Base-by-base conservation (phyloP, 2,797 vertebrate species). In the Sternotherus odoratus region DNA sequence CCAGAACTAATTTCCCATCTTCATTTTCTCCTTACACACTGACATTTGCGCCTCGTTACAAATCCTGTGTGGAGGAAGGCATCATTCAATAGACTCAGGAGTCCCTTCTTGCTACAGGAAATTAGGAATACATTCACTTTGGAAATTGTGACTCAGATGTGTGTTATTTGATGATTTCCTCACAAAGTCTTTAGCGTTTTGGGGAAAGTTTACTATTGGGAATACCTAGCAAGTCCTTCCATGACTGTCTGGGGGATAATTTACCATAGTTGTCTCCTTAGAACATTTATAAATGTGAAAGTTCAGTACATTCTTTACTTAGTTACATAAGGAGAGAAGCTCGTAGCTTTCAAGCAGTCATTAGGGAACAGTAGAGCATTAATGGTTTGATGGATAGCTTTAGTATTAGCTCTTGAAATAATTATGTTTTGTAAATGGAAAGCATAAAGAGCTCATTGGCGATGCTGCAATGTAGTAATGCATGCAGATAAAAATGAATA, bases 371-470 rank as follows among this genome's bases (percentile, higher is more conserved):
- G 75, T 85, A 54, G 53, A 92, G 78, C 74, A 60, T 95, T 96
- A 96, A 93, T 96, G 87, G 91, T 79, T 94, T 94, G 91, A 94
- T 95, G 85, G 83, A 88, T 87, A 92, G 69, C 72, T 94, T 94
- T 57, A 39, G 85, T 92, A 83, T 94, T 79, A 94, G 91, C 88
- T 94, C 87, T 95, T 95, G 82, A 96, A 96, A 96, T 97, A 96
- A 95, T 95, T 82, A 54, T 91, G 79, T 90, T 97, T 96, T 79
- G 56, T 91, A 95, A 96, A 91, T 92, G 91, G 69, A 75, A 95
- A 82, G 84, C 86, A 90, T 87, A 74, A 95, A 92, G 85, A 95
- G 83, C 80, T 92, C 82, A 66, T 91, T 51, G 83, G 89, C 30
- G 56, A 66, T 28, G 89, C 82, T 10, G 15, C 63, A 48, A 85